phyloP scores from a whole-genome alignment of 2,888 invertebrate genomes.

The Drosophila vallismaia region DNA sequence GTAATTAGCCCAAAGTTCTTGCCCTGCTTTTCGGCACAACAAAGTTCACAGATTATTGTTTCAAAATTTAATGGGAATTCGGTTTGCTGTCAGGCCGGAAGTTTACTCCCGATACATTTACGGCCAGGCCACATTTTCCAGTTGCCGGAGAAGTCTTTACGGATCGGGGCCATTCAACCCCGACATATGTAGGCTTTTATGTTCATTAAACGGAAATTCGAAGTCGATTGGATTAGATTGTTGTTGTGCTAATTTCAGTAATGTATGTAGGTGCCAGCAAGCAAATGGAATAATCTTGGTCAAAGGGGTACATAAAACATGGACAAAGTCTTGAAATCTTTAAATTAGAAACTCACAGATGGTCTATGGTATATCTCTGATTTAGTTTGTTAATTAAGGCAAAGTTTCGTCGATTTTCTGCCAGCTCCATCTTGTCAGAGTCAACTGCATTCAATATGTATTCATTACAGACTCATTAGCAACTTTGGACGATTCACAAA shows the following conservation, averaged over 20 bases:
- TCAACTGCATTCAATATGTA: conserved; percentile 12
- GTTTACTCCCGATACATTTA: background rate
- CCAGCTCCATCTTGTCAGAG: background rate
- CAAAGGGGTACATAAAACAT: background rate
- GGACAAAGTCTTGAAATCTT: too few species aligned
- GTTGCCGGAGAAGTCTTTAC: background rate
- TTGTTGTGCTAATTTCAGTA: conserved; percentile 1
- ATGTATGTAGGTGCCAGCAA: conserved; percentile 1
- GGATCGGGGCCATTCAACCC: background rate
- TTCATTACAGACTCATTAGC: conserved; percentile 35
- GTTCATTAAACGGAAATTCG: background rate
- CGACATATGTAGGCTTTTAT: background rate
- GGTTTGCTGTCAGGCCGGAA: conserved; percentile 5
- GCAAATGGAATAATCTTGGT: background rate
- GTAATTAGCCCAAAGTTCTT: conserved; percentile 45
- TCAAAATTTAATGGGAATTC: conserved; percentile 23
- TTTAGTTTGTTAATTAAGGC: conserved; percentile 26
- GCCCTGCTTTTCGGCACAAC: conserved; percentile 20
- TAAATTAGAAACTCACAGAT: too few species aligned
- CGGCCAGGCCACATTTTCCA: background rate
- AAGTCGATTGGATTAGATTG: background rate
- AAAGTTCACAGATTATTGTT: conserved; percentile 33
- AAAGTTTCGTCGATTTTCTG: background rate
- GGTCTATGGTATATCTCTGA: background rate
- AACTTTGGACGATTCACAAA: conserved; percentile 15